Evolutionary conservation across 2,113 vertebrate species (phyloP).

Genomic region (Casuarius casuarius): DNA sequence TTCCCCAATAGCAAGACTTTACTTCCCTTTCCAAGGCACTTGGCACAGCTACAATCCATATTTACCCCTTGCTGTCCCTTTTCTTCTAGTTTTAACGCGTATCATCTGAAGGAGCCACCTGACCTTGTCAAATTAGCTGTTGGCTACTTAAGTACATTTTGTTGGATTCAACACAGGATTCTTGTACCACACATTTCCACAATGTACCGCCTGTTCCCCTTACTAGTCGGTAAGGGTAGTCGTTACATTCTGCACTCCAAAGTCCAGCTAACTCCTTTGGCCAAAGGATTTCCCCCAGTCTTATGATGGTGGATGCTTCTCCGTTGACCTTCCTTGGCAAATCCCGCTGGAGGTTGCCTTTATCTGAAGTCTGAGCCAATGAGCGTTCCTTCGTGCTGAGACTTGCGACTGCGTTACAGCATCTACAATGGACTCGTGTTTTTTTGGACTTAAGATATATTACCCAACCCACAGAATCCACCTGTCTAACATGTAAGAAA

Average conservation of each 20-base stretch:
- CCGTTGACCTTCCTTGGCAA: not conserved
- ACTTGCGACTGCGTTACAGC: not conserved
- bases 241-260: not conserved
- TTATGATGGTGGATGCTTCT: not conserved
- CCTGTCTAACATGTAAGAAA: not conserved
- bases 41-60: not conserved
- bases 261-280: not conserved
- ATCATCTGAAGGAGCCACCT: not conserved
- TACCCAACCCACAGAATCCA: not conserved
- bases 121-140: not conserved
- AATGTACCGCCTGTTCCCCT: rapidly evolving
- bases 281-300: not conserved
- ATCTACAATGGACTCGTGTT: not conserved
- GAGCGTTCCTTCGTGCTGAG: not conserved
- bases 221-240: not conserved
- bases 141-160: not conserved
- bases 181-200: not conserved
- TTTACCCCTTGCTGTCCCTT: not conserved
- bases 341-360: not conserved
- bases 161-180: not conserved
- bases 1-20: not conserved
- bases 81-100: not conserved
- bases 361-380: not conserved
- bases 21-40: not conserved
- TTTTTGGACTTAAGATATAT: not conserved